Percentiles rank a stretch among this genome's conserved stretches.
Conservation (phyloP, 2,113 vertebrate genomes). For the Mus spicilegus region DNA sequence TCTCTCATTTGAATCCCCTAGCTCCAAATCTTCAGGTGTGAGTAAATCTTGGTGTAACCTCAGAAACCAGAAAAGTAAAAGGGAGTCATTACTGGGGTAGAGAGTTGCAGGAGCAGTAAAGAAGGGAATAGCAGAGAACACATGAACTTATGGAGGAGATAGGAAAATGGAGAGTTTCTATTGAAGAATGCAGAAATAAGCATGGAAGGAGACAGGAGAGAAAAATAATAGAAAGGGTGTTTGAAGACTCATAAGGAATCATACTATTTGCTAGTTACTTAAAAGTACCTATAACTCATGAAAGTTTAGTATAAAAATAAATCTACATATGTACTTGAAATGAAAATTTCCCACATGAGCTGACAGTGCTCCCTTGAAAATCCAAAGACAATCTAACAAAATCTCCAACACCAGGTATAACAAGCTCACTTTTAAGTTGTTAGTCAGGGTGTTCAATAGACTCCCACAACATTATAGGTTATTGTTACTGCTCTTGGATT, state of each 20-base stretch:
- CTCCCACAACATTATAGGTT: background rate
- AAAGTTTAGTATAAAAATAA: background rate
- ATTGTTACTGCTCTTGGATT: background rate
- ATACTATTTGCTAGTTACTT: background rate
- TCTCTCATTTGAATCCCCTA: background rate
- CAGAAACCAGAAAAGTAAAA: background rate
- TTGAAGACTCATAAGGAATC: background rate
- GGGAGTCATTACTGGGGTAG: background rate
- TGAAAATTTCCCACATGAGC: background rate
- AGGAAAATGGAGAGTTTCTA: background rate
- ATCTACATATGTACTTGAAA: background rate
- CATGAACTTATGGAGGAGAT: background rate
- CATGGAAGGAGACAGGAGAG: background rate
- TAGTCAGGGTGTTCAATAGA: background rate
- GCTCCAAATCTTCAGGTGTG: background rate
- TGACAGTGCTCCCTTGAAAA: background rate
- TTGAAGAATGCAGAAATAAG: background rate
- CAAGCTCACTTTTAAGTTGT: background rate
- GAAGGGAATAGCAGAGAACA: background rate
- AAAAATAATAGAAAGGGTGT: background rate
- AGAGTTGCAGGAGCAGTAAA: background rate
- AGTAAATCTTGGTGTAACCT: background rate
- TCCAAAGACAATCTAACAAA: background rate
- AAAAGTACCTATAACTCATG: background rate
- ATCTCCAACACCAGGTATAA: background rate